These are phyloP conservation scores for Danio aesculapii DNA, from an alignment of 2,797 vertebrate genomes.

Conservation along the genomic window DNA sequence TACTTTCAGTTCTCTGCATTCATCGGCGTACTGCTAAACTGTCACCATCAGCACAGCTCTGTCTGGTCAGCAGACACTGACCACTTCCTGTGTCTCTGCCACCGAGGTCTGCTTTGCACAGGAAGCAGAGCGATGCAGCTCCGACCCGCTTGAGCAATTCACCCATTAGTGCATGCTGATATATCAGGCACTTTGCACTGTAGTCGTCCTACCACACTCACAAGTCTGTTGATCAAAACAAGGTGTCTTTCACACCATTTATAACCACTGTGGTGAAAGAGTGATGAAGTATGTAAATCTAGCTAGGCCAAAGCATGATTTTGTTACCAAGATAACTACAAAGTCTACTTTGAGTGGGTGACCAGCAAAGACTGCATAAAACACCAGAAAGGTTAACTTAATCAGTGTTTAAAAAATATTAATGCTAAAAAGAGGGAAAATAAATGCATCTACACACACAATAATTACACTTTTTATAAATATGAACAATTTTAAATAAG, in stretches of 20 bases:
- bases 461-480: not conserved
- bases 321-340: not conserved
- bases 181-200: conserved; percentile 26
- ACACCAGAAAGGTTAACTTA: not conserved
- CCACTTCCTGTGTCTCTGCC: conserved; percentile 79
- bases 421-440: not conserved
- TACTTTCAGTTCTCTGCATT: conserved; percentile 71
- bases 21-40: conserved; percentile 49
- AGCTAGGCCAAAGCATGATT: not conserved
- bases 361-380: too few species aligned
- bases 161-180: conserved; percentile 40
- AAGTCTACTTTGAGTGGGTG: not conserved
- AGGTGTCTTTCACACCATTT: conserved; percentile 49
- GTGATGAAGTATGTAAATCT: conserved; percentile 24
- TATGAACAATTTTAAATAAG: not conserved
- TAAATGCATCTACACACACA: not conserved
- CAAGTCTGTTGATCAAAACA: conserved; percentile 22
- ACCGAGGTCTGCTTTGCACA: conserved; percentile 54
- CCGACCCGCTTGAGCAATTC: conserved; percentile 31
- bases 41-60: conserved; percentile 70
- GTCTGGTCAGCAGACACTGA: conserved; percentile 71
- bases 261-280: not conserved
- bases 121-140: conserved; percentile 50
- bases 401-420: not conserved
- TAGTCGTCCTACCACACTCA: conserved; percentile 19